phyloP scores from a whole-genome alignment of 2,888 invertebrate genomes.

The Hermaeophaga mercurialis region DNA sequence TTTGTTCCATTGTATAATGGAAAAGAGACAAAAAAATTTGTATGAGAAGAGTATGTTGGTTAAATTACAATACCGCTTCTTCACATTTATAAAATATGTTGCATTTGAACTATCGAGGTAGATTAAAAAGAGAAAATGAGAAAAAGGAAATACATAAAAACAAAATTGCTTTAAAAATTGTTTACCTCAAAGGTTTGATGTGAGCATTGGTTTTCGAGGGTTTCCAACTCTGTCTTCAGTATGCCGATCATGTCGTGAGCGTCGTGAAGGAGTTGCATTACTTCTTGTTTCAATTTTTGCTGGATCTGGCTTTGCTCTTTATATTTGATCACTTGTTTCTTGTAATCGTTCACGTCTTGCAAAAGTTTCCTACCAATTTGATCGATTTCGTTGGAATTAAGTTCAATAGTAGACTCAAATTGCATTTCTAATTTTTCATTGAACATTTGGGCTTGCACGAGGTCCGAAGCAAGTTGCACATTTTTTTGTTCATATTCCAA shows the following conservation, averaged over 20 bases:
- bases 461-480: constrained; percentile 45
- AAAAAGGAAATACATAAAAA: no score
- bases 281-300: constrained; percentile 38
- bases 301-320: constrained; percentile 32
- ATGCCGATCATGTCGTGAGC: constrained; percentile 39
- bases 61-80: no score
- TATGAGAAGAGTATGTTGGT: no score
- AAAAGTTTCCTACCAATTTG: constrained; percentile 45
- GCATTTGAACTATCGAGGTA: no score
- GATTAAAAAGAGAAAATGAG: no score
- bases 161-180: no score
- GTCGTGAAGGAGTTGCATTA: constrained; percentile 41
- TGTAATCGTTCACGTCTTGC: constrained; percentile 43
- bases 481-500: constrained; percentile 50
- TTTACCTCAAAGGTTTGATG: constrained; percentile 36
- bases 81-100: no score
- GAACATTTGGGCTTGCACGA: constrained; percentile 42
- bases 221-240: constrained; percentile 36
- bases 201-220: constrained; percentile 30
- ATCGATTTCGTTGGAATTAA: constrained; percentile 46
- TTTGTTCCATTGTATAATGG: no score
- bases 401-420: constrained; percentile 46
- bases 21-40: no score
- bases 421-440: constrained; percentile 52
- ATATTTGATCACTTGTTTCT: constrained; percentile 33